phyloP scores from a whole-genome alignment of 35 echinoderm and acorn worm genomes.

The Ophioderma brevispina region DNA sequence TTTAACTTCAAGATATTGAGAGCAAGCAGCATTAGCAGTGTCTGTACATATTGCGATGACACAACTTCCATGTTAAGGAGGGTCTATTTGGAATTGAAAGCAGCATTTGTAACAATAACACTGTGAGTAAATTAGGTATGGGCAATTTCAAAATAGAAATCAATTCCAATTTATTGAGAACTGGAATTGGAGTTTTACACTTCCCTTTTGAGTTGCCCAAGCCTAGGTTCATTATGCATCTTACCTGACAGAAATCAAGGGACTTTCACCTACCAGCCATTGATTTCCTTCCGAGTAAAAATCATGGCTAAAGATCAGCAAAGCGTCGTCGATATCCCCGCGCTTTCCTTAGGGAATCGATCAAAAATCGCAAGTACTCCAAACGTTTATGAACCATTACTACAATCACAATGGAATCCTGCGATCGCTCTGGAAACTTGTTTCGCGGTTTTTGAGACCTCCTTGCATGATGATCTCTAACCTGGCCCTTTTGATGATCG shows the following conservation, averaged over 20 bases:
- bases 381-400: slow-evolving; percentile 95
- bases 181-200: too few species aligned
- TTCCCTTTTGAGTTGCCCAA: too few species aligned
- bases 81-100: too few species aligned
- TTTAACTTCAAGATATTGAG: too few species aligned
- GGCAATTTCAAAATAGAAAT: too few species aligned
- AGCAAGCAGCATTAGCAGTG: too few species aligned
- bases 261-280: slow-evolving; percentile 63
- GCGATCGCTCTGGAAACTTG: slow-evolving; percentile 48
- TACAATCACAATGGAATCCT: slow-evolving; percentile 67
- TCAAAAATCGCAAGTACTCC: slow-evolving; percentile 92
- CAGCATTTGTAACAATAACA: too few species aligned
- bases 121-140: too few species aligned
- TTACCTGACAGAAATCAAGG: slow-evolving; percentile 99
- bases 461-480: slow-evolving; percentile 79
- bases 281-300: slow-evolving; percentile 96
- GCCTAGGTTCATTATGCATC: too few species aligned
- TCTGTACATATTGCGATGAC: too few species aligned
- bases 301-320: slow-evolving; percentile 94
- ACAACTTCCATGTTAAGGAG: too few species aligned
- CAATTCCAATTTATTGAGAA: too few species aligned
- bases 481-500: slow-evolving; percentile 68
- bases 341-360: slow-evolving; percentile 75
- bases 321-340: slow-evolving; percentile 63
- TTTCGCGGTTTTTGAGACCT: slow-evolving; percentile 55